A percentile compares a stretch with the other conserved stretches of the same genome.
These are phyloP conservation scores for Clarias fuscus DNA, from an alignment of 2,797 vertebrate genomes.

Conservation along the genomic window DNA sequence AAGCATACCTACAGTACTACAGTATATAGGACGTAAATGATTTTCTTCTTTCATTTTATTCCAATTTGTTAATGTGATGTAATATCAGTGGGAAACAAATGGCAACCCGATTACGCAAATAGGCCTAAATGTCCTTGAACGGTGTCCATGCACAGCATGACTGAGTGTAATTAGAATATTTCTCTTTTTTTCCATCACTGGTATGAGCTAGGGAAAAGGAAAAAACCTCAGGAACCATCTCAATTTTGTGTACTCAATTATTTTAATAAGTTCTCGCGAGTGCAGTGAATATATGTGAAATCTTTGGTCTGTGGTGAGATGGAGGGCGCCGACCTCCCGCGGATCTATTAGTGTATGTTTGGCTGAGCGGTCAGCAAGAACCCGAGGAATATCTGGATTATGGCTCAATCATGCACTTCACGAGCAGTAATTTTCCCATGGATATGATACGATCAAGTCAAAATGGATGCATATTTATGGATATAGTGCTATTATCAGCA, in stretches of 20 bases:
- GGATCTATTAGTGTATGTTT: conserved; percentile 65
- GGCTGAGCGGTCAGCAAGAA: conserved; percentile 55
- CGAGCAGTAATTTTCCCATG: conserved; percentile 56
- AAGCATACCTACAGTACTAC: background rate
- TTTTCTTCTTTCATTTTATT: too few relatives aligned
- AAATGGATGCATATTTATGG: conserved; percentile 52
- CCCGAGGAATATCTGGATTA: conserved; percentile 58
- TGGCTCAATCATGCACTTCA: conserved; percentile 55
- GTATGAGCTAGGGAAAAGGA: background rate
- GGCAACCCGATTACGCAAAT: background rate
- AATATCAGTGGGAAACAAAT: background rate
- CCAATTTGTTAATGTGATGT: background rate
- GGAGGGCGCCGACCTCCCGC: conserved; percentile 65
- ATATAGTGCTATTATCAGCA: conserved; percentile 52
- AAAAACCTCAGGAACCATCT: conserved; percentile 10
- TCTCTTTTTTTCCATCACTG: conserved; percentile 15
- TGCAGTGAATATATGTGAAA: conserved; percentile 54
- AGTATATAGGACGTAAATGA: background rate
- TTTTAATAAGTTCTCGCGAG: conserved; percentile 58
- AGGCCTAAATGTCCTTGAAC: conserved; percentile 36
- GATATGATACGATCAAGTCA: conserved; percentile 59
- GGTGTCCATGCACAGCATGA: background rate
- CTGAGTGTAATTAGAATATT: conserved; percentile 20
- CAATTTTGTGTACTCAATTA: conserved; percentile 47
- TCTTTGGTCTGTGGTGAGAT: conserved; percentile 65